Conservation (phyloP, 2,113 vertebrate genomes). For the Tautogolabrus adspersus region DNA sequence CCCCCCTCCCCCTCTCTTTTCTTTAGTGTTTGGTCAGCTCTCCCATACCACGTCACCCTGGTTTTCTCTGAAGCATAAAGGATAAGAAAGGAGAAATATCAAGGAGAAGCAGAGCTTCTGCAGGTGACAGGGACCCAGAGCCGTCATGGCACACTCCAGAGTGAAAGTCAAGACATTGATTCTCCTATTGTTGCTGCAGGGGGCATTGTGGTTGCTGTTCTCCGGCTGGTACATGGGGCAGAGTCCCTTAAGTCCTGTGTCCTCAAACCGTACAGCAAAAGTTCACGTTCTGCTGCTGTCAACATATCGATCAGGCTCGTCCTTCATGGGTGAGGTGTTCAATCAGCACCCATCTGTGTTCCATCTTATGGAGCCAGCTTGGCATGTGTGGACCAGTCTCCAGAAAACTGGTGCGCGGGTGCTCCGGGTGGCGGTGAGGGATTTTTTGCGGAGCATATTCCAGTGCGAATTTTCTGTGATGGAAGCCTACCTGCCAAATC, state of each 20-base stretch:
- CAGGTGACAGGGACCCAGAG: not conserved
- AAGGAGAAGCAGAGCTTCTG: not conserved
- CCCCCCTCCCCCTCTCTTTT: too few relatives aligned
- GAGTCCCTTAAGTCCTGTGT: conserved; percentile 21
- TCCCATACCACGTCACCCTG: too few relatives aligned
- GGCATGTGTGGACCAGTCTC: conserved; percentile 92
- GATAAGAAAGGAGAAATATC: not conserved
- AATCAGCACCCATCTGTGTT: conserved; percentile 95
- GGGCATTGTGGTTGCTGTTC: conserved; percentile 87
- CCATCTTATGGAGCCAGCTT: conserved; percentile 96
- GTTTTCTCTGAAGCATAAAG: too few relatives aligned
- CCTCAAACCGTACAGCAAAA: conserved; percentile 66
- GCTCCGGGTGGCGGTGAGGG: conserved; percentile 91
- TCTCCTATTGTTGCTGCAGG: conserved; percentile 82
- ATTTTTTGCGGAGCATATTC: conserved; percentile 89
- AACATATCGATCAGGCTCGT: conserved; percentile 96
- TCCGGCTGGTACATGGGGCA: conserved; percentile 81
- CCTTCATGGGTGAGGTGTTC: conserved; percentile 95
- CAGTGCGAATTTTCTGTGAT: conserved; percentile 93
- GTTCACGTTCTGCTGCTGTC: conserved; percentile 94
- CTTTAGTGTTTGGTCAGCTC: too few relatives aligned
- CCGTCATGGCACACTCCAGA: conserved; percentile 69
- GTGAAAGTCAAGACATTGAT: conserved; percentile 66
- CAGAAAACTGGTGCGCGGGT: conserved; percentile 76
- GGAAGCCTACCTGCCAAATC: conserved; percentile 89